phyloP scores from a whole-genome alignment of 2,888 invertebrate species.

The Clivina fossor region DNA sequence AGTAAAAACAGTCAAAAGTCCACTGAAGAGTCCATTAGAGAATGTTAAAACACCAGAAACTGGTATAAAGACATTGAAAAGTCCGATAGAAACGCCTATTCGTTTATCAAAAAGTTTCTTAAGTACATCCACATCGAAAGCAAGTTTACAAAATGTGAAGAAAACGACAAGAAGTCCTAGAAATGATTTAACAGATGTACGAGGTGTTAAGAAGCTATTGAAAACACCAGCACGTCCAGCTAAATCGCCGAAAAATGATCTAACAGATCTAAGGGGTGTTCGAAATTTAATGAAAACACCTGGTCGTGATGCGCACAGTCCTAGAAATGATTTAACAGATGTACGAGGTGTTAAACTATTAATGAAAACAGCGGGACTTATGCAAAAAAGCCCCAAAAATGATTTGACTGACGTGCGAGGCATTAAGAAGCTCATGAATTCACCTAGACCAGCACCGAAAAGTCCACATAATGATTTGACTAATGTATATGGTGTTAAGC shows the following conservation, averaged over 20 bases:
- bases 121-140: no score
- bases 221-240: slow-evolving; percentile 38
- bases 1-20: neutral
- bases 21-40: neutral
- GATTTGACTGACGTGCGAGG: slow-evolving; percentile 37
- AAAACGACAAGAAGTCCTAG: slow-evolving; percentile 45
- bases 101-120: neutral
- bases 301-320: slow-evolving; percentile 36
- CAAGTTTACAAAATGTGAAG: neutral
- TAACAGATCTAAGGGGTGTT: slow-evolving; percentile 37
- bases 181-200: slow-evolving; percentile 49
- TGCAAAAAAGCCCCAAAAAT: no score
- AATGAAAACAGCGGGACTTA: no score
- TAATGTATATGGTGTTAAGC: slow-evolving; percentile 49
- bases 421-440: slow-evolving; percentile 34
- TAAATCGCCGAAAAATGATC: slow-evolving; percentile 39
- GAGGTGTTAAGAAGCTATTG: slow-evolving; percentile 50
- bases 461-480: slow-evolving; percentile 48
- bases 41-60: neutral
- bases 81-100: neutral
- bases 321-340: slow-evolving; percentile 37
- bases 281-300: slow-evolving; percentile 34
- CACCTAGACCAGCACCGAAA: slow-evolving; percentile 27
- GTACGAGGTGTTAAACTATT: slow-evolving; percentile 35
- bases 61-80: no score